phyloP scores from a whole-genome alignment of 2,888 invertebrate species.

The Amphipoea oculea region DNA sequence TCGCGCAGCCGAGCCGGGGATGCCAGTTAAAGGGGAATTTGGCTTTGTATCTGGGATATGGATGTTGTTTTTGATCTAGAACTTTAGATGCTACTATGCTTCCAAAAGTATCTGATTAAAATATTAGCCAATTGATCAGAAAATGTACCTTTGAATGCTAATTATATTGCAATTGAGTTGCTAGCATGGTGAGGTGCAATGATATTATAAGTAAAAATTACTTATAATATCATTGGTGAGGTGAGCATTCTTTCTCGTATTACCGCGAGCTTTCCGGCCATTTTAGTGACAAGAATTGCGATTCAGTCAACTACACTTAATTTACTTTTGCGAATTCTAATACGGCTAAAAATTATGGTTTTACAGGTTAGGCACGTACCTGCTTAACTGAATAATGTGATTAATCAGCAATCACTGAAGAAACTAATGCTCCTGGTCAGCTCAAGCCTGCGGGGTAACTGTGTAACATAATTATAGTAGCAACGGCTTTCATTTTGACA shows the following conservation, averaged over 20 bases:
- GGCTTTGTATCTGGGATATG: conserved; percentile 9
- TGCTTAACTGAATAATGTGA: neutral
- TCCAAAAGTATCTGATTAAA: neutral
- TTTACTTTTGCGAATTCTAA: neutral
- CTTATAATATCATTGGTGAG: too few relatives aligned
- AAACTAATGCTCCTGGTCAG: neutral
- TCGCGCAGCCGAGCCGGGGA: conserved; percentile 30
- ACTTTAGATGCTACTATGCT: neutral
- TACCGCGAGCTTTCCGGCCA: neutral
- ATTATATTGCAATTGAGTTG: neutral
- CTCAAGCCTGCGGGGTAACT: neutral
- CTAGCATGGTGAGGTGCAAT: neutral
- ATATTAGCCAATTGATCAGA: neutral
- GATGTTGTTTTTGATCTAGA: conserved; percentile 27
- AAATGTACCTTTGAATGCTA: neutral
- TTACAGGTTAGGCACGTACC: neutral
- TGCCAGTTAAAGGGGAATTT: conserved; percentile 30
- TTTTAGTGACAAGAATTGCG: neutral
- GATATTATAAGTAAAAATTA: too few relatives aligned
- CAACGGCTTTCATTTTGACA: neutral
- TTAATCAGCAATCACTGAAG: neutral
- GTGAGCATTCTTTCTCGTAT: neutral
- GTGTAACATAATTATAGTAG: neutral
- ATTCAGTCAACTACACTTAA: neutral
- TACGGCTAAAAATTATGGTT: neutral